Base-by-base conservation (phyloP, 2,888 invertebrate genomes). In the Andrena flavipes region DNA sequence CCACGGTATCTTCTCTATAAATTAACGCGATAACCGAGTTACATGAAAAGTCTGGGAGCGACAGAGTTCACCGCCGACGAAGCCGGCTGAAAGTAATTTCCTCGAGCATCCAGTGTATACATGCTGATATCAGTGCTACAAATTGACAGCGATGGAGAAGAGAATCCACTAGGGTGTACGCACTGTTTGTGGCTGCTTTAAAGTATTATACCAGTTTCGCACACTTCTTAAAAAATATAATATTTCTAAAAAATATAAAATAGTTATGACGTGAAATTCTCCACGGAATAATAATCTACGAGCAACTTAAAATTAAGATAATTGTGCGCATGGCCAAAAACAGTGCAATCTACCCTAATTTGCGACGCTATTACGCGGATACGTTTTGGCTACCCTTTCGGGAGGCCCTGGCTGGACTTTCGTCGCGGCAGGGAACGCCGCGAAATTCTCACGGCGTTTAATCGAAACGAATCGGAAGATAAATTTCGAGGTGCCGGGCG, bases 391-490 rank as follows among this genome's bases (percentile, higher is more conserved):
- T 23, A 56, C 23, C 4, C 1, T 23, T 48, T 63, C 20, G 7
- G 2, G 2, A 3, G 10, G 4, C 13, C 10, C 16, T 5, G 42
- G 8, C 4, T 3, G 23, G 3, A 3, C 29, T 60, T 33, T n/a
- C 33, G 30, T 7, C 70, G n/a, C 29, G 0, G 20, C 6, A 26
- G 16, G 30, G 16, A 16, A 62, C 35, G 49, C 48, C 74, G 26
- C 51, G 59, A 51, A 33, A 84, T 67, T 68, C 33, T 35, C 48
- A 33, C 35, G 5, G 26, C 78, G 77, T 68, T 81, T 80, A 80
- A 81, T 82, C 82, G 82, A 49, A 74, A 75, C 77, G 77, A 64
- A 73, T 59, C 78, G 79, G 69, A 74, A 67, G 82, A 78, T 76
- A 82, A 75, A 82, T 82, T 56, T 70, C 23, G 51, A 10, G 69